Conservation (phyloP, 2,113 vertebrate genomes). For the Rhabdomys dilectus region DNA sequence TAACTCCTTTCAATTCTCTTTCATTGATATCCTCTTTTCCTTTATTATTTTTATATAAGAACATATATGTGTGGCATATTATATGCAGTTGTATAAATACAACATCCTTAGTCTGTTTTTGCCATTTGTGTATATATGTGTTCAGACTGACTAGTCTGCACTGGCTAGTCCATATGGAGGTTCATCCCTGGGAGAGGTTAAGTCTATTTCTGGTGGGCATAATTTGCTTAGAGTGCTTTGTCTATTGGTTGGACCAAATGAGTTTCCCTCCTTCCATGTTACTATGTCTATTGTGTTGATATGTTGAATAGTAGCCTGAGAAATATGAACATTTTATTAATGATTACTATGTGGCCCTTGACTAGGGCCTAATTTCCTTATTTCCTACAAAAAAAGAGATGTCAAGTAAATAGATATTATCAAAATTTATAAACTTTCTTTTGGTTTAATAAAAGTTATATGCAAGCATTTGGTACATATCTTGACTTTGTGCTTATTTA, state of each 20-base stretch:
- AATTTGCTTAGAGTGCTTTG: not conserved
- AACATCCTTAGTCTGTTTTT: not conserved
- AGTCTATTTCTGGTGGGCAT: not conserved
- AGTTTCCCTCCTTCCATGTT: not conserved
- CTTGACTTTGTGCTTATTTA: conserved; percentile 21
- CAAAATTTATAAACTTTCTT: conserved; percentile 19
- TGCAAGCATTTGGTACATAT: not conserved
- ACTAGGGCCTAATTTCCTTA: not conserved
- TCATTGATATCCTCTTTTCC: not conserved
- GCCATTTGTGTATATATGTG: not conserved
- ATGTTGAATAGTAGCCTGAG: not conserved
- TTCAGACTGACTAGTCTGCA: not conserved
- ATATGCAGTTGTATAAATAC: not conserved
- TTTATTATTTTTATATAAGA: not conserved
- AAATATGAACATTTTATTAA: not conserved
- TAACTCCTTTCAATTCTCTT: not conserved
- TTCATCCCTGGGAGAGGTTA: not conserved
- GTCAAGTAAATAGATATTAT: not conserved
- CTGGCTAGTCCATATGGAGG: not conserved
- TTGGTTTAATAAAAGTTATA: not conserved
- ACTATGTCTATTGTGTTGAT: not conserved
- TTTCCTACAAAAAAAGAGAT: not conserved
- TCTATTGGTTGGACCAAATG: not conserved
- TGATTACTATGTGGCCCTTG: not conserved
- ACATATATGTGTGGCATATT: not conserved